These are phyloP conservation scores for Euura saliciscinereae DNA, from an alignment of 1,140 invertebrate genomes.

Conservation along the genomic window DNA sequence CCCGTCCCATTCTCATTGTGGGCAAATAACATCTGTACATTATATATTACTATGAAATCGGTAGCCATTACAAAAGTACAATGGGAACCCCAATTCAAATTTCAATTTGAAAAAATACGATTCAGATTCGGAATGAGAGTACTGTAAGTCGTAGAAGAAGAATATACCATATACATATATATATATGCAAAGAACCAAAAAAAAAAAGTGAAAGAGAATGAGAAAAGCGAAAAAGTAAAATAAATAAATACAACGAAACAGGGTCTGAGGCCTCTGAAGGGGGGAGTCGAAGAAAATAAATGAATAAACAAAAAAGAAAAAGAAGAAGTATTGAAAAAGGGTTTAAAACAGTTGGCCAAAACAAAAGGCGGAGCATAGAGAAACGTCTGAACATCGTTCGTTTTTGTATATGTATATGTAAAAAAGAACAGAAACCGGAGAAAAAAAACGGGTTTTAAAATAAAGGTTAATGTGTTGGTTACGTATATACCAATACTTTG, in stretches of 20 bases:
- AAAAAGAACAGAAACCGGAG: constrained; percentile 14
- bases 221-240: not conserved
- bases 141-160: not conserved
- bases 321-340: constrained; percentile 21
- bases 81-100: constrained; percentile 51
- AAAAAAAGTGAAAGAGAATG: not conserved
- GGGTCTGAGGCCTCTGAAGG: not conserved
- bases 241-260: not conserved
- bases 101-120: constrained; percentile 45
- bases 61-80: constrained; percentile 51
- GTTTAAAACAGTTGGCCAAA: constrained; percentile 52
- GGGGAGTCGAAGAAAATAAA: constrained; percentile 16
- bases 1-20: constrained; percentile 51
- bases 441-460: constrained; percentile 45
- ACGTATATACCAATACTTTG: not conserved
- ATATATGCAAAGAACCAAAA: not conserved
- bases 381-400: constrained; percentile 47
- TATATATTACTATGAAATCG: constrained; percentile 58
- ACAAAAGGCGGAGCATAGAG: constrained; percentile 47
- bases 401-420: constrained; percentile 33
- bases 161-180: not conserved
- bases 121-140: constrained; percentile 37
- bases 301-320: not conserved
- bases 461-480: constrained; percentile 53
- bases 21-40: constrained; percentile 60